These are phyloP conservation scores for Poecilia velifera DNA, from an alignment of 2,797 vertebrate genomes.

Conservation along the genomic window DNA sequence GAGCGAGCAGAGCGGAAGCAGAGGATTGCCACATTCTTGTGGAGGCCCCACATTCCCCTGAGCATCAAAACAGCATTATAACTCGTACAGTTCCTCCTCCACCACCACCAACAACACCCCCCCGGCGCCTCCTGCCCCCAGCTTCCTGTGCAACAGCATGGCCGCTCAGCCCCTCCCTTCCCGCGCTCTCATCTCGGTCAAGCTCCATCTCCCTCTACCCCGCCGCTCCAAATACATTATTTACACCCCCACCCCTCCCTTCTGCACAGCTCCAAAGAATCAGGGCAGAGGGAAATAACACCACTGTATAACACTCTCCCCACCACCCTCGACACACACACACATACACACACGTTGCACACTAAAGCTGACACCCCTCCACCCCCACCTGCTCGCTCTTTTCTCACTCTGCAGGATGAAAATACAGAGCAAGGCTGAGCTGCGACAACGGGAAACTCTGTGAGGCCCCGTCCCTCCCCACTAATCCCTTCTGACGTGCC, in stretches of 20 bases:
- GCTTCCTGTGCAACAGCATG: constrained; percentile 68
- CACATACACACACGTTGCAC: constrained; percentile 26
- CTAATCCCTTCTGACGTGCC: constrained; percentile 83
- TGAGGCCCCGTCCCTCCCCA: constrained; percentile 74
- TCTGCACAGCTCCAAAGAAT: constrained; percentile 71
- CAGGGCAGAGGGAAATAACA: constrained; percentile 80
- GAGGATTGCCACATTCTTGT: constrained; percentile 65
- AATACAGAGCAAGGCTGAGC: constrained; percentile 73
- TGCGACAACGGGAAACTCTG: constrained; percentile 83
- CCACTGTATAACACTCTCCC: constrained; percentile 55
- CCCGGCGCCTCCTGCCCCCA: constrained; percentile 10
- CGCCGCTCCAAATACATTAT: constrained; percentile 76
- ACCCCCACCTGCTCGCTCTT: constrained; percentile 69
- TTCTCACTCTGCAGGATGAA: constrained; percentile 70
- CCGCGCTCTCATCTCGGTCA: constrained; percentile 49
- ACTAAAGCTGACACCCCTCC: constrained; percentile 31
- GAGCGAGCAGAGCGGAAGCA: constrained; percentile 52
- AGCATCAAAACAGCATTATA: constrained; percentile 46
- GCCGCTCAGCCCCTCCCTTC: constrained; percentile 45
- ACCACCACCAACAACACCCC: not conserved
- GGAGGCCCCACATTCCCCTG: constrained; percentile 69
- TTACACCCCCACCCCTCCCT: constrained; percentile 69
- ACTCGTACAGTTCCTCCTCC: constrained; percentile 28
- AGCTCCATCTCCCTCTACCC: constrained; percentile 51
- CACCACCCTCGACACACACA: not conserved